phyloP scores from a whole-genome alignment of 2,797 vertebrate species.

The Chelmon rostratus region DNA sequence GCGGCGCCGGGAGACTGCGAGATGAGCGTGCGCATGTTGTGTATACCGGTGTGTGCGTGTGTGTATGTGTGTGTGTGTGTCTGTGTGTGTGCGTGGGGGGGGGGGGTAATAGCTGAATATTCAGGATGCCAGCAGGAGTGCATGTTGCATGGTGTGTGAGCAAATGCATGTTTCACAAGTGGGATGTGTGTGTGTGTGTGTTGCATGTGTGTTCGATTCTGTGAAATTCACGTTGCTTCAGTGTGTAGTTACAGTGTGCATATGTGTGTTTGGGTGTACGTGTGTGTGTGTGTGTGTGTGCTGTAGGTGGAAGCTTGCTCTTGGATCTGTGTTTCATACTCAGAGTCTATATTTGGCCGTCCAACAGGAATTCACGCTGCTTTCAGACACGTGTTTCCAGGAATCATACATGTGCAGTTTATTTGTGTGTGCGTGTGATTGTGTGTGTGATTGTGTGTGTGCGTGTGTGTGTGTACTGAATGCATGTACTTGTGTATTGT shows the following conservation, averaged over 20 bases:
- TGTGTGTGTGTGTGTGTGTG: conserved; percentile 5
- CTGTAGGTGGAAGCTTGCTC: conserved; percentile 3
- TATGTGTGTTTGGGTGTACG: neutral
- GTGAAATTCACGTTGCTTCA: conserved; percentile 20
- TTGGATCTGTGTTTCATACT: conserved; percentile 36
- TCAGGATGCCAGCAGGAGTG: conserved; percentile 58
- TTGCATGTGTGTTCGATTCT: neutral
- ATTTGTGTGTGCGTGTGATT: neutral
- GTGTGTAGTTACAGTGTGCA: conserved; percentile 3
- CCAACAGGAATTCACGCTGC: conserved; percentile 38
- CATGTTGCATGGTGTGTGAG: conserved; percentile 58
- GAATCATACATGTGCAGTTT: conserved; percentile 22
- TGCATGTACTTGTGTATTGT: neutral
- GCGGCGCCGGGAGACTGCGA: conserved; percentile 50
- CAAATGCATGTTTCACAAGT: conserved; percentile 48
- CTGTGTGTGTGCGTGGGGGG: neutral
- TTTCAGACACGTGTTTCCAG: conserved; percentile 29
- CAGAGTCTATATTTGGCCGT: conserved; percentile 35
- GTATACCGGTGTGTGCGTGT: neutral
- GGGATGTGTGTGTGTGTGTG: neutral
- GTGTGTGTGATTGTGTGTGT: neutral
- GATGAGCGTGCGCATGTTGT: conserved; percentile 32
- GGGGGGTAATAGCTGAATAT: no score
- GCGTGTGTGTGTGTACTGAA: conserved; percentile 5
- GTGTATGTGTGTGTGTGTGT: conserved; percentile 14